Base-by-base conservation (phyloP, 35 echinoderm and acorn worm species). In the Anneissia japonica region DNA sequence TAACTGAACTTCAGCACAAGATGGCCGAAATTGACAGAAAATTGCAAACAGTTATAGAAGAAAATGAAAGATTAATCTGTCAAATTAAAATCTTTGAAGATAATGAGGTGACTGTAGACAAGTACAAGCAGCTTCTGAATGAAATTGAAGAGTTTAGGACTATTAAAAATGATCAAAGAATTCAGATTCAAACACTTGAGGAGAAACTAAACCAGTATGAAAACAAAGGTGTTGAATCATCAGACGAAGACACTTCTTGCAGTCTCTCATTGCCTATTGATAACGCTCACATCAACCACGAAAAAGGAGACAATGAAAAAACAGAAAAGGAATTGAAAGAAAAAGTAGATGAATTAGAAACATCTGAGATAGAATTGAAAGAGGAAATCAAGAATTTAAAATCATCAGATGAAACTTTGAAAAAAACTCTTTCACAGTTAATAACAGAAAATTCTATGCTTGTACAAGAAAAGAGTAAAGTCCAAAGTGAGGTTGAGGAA, bases 301-400 rank as follows among this genome's bases (percentile, higher is more conserved):
- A 40, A 40, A 39, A 81, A 81, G 35, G 35, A 81, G 37, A 35
- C n/a, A 81, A 38, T 9, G 34, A 81, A 81, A 81, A 38, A 30
- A 16, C 35, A 81, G 38, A 81, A 30, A 39, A 81, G 37, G 79
- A 81, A 39, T 30, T 81, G 4, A 37, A 81, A 81, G 38, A 39
- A 40, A 81, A n/a, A 40, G 0, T 81, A 23, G 36, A 35, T 40
- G 79, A 81, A 81, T 39, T 81, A 39, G 79, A 81, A 81, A 81
- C 35, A 40, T 81, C 79, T 23, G 79, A 81, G 26, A 38, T 16
- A 23, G 36, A 37, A 35, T 40, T 81, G 21, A 81, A 81, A 40
- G 16, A 81, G 35, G 79, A 37, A 9, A 30, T 81, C 11, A 39
- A 39, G 21, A 39, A 81, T 30, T 81, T 81, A 39, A 35, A 81